Evolutionary conservation across 2,797 vertebrate genomes (phyloP).

Genomic region (Gallinago stenura): DNA sequence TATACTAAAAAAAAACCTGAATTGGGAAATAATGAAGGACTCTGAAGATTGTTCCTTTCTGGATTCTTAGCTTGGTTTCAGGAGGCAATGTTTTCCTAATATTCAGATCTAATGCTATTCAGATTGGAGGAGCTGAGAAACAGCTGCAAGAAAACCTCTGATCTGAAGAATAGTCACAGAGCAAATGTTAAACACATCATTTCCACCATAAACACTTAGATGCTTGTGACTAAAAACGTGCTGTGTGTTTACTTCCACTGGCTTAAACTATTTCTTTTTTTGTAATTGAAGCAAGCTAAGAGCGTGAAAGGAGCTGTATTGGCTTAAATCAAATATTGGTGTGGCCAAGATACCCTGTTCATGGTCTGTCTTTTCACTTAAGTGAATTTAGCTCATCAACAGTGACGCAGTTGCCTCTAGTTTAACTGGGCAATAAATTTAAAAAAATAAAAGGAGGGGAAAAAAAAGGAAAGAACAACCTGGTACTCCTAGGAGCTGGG

Average conservation of each 20-base stretch:
- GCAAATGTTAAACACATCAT: neutral
- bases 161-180: neutral
- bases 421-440: neutral
- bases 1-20: neutral
- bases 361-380: neutral
- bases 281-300: neutral
- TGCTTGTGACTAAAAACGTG: neutral
- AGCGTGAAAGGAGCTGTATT: neutral
- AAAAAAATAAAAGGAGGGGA: neutral
- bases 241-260: neutral
- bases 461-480: neutral
- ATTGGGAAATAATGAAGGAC: neutral
- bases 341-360: too few relatives aligned
- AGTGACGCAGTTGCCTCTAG: neutral
- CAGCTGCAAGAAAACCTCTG: accelerated
- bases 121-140: neutral
- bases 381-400: neutral
- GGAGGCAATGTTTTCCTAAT: neutral
- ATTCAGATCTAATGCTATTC: neutral
- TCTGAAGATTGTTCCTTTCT: neutral
- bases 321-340: neutral
- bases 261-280: neutral
- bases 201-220: neutral
- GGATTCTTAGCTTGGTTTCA: neutral
- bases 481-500: neutral